Conservation (phyloP, 1,140 invertebrate species). For the Drosophila dunni region DNA sequence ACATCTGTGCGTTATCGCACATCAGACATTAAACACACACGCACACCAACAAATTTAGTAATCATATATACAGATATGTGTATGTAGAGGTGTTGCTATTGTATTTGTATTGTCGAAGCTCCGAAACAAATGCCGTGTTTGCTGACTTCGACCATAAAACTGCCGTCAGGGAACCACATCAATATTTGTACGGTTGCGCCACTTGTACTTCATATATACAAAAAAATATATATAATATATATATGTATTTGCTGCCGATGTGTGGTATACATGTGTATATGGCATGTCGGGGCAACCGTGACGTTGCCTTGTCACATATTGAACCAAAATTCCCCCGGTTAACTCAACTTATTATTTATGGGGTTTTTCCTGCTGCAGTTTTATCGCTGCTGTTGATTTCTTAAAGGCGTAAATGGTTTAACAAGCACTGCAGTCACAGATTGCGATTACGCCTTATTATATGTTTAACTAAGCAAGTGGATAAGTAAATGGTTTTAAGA, state of each 20-base stretch:
- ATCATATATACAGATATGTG: not conserved
- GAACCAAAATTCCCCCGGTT: slow-evolving; percentile 44
- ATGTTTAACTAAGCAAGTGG: slow-evolving; percentile 9
- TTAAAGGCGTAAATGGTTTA: not conserved
- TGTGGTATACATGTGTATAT: slow-evolving; percentile 5
- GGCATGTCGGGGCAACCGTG: slow-evolving; percentile 17
- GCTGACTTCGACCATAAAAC: slow-evolving; percentile 13
- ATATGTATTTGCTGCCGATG: not conserved
- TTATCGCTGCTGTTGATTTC: slow-evolving; percentile 21
- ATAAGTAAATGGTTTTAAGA: slow-evolving; percentile 1
- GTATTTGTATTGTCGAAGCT: slow-evolving; percentile 14
- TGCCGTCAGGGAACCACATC: slow-evolving; percentile 32
- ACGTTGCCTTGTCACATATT: slow-evolving; percentile 48
- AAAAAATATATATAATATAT: not conserved
- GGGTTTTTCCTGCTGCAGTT: slow-evolving; percentile 6
- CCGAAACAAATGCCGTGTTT: slow-evolving; percentile 18
- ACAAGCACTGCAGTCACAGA: not conserved
- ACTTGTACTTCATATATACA: slow-evolving; percentile 16
- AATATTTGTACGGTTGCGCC: slow-evolving; percentile 54
- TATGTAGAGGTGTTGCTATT: not conserved
- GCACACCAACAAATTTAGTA: not conserved
- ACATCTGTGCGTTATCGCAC: slow-evolving; percentile 49
- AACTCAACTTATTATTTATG: slow-evolving; percentile 20
- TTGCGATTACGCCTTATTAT: slow-evolving; percentile 33
- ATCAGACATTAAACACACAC: slow-evolving; percentile 35